Evolutionary conservation across 2,888 invertebrate genomes (phyloP), one percentile per base, ranked within the genome.

Genomic region (Polyommatus iphigenia): DNA sequence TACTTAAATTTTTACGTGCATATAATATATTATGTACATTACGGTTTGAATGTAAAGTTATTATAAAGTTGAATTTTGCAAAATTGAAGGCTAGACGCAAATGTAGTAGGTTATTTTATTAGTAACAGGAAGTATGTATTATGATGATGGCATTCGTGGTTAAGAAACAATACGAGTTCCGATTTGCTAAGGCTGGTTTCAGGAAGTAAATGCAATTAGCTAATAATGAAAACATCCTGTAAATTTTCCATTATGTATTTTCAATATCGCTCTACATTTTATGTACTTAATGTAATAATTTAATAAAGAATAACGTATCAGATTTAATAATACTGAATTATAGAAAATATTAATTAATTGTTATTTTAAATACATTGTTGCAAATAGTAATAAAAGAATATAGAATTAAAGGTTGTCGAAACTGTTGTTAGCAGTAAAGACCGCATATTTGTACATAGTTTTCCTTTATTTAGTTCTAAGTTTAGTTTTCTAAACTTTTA

Each of bases 141-240:
- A 88, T 88, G 89, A 84, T 85, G 87, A 86, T 89, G 24, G 87
- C 85, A 89, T 83, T 83, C 83, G 91, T 83, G 86, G 92, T 92
- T 92, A 93, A 85, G 88, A 90, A 91, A 94, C 93, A 94, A 93
- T 92, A 90, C 90, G 87, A 90, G 92, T 93, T 94, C 93, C 93
- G 93, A 85, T 90, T 88, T 90, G 86, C 88, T 87, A 54, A 3
- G 24, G 85, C 86, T 84, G 86, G 85, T 92, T 92, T 92, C 89
- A 91, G 92, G 92, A 92, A 92, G 90, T 91, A 87, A 82, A 83
- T 84, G 84, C 82, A 85, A 84, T 85, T 86, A 86, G 87, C 87
- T 87, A 36, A 59, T 46, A 41, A 57, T 20, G 59, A 57, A 54
- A 50, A 57, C 72, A 54, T 50, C 20, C 71, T 72, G 77, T 32